Evolutionary conservation across 23 tunicate genomes (phyloP).

Genomic region (Styela clava): DNA sequence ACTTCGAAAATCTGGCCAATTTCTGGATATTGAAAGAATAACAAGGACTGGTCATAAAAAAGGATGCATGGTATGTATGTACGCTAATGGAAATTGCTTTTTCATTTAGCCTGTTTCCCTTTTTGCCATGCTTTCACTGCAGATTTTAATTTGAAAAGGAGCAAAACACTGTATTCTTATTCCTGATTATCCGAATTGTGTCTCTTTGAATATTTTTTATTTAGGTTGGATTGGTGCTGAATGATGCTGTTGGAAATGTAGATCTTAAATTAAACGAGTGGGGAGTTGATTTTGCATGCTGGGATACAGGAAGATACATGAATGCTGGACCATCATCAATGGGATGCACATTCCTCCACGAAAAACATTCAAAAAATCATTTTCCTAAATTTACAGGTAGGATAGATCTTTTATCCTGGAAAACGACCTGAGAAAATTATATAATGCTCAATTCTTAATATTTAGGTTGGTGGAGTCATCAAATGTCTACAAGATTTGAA

Average conservation of each 20-base stretch:
- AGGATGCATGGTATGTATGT: constrained; percentile 11
- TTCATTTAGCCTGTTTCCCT: no score
- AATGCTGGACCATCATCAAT: neutral
- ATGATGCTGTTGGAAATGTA: constrained; percentile 9
- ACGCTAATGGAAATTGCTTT: no score
- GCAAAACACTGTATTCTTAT: no score
- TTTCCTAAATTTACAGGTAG: neutral
- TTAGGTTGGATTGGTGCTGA: constrained; percentile 23
- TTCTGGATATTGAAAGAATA: constrained; percentile 13
- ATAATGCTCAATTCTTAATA: no score
- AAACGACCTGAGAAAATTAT: no score
- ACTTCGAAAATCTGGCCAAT: neutral
- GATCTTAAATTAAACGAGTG: constrained; percentile 12
- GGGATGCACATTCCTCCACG: constrained; percentile 19
- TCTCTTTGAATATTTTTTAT: no score
- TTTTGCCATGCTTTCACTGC: no score
- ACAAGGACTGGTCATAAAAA: neutral
- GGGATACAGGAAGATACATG: constrained; percentile 16
- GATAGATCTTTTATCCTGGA: no score
- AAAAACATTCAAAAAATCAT: neutral
- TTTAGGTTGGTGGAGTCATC: constrained; percentile 95
- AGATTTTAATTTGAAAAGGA: no score
- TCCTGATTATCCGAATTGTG: no score
- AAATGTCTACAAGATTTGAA: constrained; percentile 43
- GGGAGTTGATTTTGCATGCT: constrained; percentile 19